These are phyloP conservation scores for Rhizomys pruinosus DNA, from an alignment of 2,113 vertebrate species.

Conservation along the genomic window DNA sequence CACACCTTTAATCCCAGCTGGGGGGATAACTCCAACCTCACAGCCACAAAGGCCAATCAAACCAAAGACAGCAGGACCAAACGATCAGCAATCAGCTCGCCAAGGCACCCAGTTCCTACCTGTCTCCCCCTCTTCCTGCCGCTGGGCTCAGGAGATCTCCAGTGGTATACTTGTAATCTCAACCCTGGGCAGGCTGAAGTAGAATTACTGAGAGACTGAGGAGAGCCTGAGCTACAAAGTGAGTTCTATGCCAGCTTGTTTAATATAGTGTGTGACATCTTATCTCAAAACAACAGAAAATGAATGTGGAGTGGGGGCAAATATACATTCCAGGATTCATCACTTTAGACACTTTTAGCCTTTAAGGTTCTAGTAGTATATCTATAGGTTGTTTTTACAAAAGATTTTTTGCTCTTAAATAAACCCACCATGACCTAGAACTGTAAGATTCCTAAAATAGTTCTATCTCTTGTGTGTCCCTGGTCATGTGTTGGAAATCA, in stretches of 20 bases:
- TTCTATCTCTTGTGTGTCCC: neutral
- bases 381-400: neutral
- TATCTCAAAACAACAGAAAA: neutral
- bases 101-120: no score
- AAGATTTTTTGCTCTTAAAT: neutral
- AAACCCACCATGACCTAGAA: neutral
- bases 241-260: neutral
- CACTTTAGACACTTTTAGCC: constrained; percentile 5
- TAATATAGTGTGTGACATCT: neutral
- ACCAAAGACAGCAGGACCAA: no score
- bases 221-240: neutral
- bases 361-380: constrained; percentile 20
- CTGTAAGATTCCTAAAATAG: neutral
- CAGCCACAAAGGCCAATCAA: no score
- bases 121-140: no score
- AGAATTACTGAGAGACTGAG: neutral
- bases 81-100: no score
- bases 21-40: no score
- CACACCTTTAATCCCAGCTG: no score
- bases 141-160: no score
- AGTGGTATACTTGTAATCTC: neutral
- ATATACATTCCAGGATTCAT: neutral
- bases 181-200: neutral
- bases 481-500: neutral
- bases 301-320: neutral